Base-by-base conservation (phyloP, 2,797 vertebrate species). In the Phoeniculus purpureus region DNA sequence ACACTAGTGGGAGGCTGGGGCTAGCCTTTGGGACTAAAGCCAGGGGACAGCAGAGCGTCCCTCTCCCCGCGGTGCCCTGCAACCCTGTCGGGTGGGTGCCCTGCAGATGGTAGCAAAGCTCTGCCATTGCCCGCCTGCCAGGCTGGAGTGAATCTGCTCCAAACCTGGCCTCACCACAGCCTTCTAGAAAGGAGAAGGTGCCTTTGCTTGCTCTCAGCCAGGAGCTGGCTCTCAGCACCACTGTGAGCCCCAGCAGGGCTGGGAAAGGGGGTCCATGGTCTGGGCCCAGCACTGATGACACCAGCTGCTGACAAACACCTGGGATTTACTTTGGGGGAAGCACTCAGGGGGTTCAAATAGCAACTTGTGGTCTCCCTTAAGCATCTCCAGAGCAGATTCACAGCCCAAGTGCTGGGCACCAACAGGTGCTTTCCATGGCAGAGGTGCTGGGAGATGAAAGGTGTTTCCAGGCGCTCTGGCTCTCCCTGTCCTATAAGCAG, bases 51-150 rank as follows among this genome's bases (percentile, higher is more conserved):
- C 13, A 2, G 5, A 75, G 13, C 10, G 5, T 12, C 43, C 50
- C 9, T 25, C 47, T 16, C 51, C 26, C 66, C 12, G 5, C 0
- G 3, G 29, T 31, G 54, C 21, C 3, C 32, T 26, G 45, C 45
- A 15, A 13, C 45, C 45, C 45, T 15, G 18, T 13, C 45, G 7
- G 45, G 45, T 15, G 45, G 85, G 29, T 62, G 68, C 71, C 92
- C 97, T 52, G 94, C 82, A 95, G 97, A 89, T 94, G 97, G 97
- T 87, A 96, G 97, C 96, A 97, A 84, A 95, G 97, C 80, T 95
- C 96, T 59, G 34, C 85, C 4, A 81, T 37, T 76, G 72, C 81
- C 48, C 45, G 45, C 45, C 37, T 37, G 37, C 37, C 37, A 37
- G 37, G 9, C 37, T 37, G 37, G 37, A 37, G 37, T 37, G 37